A percentile compares a stretch with the other conserved stretches of the same genome.
These are phyloP conservation scores for Euschistus heros DNA, from an alignment of 1,140 invertebrate species.

Conservation along the genomic window DNA sequence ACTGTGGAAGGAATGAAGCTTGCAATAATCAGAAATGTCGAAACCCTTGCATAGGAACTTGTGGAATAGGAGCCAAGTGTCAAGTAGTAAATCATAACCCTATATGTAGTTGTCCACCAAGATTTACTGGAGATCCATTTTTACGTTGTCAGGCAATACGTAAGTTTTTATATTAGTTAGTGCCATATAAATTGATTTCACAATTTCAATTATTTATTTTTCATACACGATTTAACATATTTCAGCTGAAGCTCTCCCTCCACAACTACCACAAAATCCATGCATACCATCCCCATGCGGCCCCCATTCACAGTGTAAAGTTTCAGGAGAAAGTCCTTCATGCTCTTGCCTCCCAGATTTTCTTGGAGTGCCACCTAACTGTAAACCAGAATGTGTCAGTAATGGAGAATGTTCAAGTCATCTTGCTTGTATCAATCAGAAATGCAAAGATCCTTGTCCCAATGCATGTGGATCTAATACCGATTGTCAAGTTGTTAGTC, in stretches of 20 bases:
- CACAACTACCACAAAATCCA: constrained; percentile 33
- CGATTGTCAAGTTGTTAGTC: constrained; percentile 55
- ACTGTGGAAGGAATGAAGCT: constrained; percentile 41
- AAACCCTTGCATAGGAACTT: constrained; percentile 44
- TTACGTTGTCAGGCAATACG: constrained; percentile 54
- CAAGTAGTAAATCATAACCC: constrained; percentile 52
- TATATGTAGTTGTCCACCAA: constrained; percentile 52
- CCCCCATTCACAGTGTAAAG: constrained; percentile 49
- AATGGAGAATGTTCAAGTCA: constrained; percentile 43
- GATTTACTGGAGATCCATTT: constrained; percentile 62
- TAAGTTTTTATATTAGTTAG: background rate
- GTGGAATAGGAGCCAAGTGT: constrained; percentile 50
- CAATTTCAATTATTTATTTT: background rate
- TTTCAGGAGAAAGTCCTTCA: constrained; percentile 43
- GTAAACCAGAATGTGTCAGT: constrained; percentile 44
- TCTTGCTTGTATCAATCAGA: constrained; percentile 44
- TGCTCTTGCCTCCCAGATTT: constrained; percentile 45
- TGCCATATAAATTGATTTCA: background rate
- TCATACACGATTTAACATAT: constrained; percentile 24
- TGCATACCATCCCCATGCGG: constrained; percentile 52
- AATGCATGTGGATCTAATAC: constrained; percentile 47
- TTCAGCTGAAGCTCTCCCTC: constrained; percentile 31
- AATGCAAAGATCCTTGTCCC: constrained; percentile 47
- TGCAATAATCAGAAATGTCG: constrained; percentile 45
- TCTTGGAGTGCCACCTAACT: constrained; percentile 40